These are phyloP conservation scores for Nothobranchius kuhntae DNA, from an alignment of 2,113 vertebrate species.

Conservation along the genomic window DNA sequence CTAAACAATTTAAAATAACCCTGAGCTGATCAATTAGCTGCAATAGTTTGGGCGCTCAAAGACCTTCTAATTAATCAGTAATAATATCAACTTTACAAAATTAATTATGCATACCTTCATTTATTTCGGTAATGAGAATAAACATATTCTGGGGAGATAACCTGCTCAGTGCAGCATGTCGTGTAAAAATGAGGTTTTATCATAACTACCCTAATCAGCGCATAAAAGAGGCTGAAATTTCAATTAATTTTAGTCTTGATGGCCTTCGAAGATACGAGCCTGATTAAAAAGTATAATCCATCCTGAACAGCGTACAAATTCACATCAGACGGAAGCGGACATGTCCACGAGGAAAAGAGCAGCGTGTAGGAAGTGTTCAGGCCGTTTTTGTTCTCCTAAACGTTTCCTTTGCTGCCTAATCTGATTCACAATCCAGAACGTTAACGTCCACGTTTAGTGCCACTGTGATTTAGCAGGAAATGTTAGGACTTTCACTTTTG, in stretches of 20 bases:
- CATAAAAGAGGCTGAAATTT: slow-evolving; percentile 65
- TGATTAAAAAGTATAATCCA: slow-evolving; percentile 70
- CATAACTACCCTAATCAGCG: slow-evolving; percentile 62
- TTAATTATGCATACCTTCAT: slow-evolving; percentile 40
- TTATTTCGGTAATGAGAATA: slow-evolving; percentile 23
- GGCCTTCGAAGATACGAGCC: slow-evolving; percentile 59
- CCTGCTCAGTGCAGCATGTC: slow-evolving; percentile 25
- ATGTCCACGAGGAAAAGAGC: slow-evolving; percentile 25
- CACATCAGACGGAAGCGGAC: slow-evolving; percentile 49
- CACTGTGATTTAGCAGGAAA: slow-evolving; percentile 68
- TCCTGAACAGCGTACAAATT: slow-evolving; percentile 65
- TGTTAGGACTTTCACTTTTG: slow-evolving; percentile 51
- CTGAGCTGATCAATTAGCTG: slow-evolving; percentile 20
- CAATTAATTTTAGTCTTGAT: slow-evolving; percentile 72
- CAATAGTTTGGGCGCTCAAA: slow-evolving; percentile 5
- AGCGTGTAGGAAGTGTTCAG: slow-evolving; percentile 1
- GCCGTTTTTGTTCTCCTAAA: slow-evolving; percentile 56
- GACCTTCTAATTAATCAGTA: slow-evolving; percentile 31
- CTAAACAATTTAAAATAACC: slow-evolving; percentile 6
- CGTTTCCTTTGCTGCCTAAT: slow-evolving; percentile 69
- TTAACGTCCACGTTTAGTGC: slow-evolving; percentile 29
- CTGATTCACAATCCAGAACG: slow-evolving; percentile 66
- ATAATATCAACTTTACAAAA: slow-evolving; percentile 25
- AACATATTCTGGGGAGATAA: slow-evolving; percentile 23
- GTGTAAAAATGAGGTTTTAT: slow-evolving; percentile 39